Percentiles rank a stretch among this genome's conserved stretches.
These are phyloP conservation scores for Chironomus tepperi DNA, from an alignment of 1,140 invertebrate genomes.

Conservation along the genomic window DNA sequence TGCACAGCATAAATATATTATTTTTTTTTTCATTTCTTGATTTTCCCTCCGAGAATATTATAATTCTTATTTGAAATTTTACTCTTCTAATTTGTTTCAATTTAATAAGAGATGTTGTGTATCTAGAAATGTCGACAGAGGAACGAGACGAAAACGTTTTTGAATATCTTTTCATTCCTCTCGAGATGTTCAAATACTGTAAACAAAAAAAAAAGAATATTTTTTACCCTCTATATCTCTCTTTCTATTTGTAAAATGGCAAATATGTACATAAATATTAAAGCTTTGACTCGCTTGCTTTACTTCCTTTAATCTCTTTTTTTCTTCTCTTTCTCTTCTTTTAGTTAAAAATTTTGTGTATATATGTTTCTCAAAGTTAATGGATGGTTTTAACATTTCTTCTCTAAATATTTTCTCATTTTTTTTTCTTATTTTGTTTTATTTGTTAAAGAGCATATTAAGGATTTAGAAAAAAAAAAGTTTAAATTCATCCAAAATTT, in stretches of 20 bases:
- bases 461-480: too few species aligned
- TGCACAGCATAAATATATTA: too few species aligned
- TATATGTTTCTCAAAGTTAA: too few species aligned
- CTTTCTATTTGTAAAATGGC: neutral
- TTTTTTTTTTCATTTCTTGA: too few species aligned
- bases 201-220: neutral
- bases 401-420: too few species aligned
- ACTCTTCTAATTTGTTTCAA: neutral
- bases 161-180: conserved; percentile 4
- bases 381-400: too few species aligned
- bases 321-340: neutral
- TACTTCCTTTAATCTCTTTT: neutral
- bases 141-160: neutral
- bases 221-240: neutral
- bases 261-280: conserved; percentile 15
- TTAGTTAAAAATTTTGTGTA: too few species aligned
- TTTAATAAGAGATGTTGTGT: neutral
- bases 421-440: too few species aligned
- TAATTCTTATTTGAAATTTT: neutral
- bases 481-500: too few species aligned
- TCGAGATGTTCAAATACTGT: neutral
- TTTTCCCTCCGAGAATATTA: too few species aligned
- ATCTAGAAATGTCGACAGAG: neutral
- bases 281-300: neutral
- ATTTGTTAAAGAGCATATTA: too few species aligned